phyloP scores from a whole-genome alignment of 2,888 invertebrate genomes.

The Pachymerium ferrugineum region DNA sequence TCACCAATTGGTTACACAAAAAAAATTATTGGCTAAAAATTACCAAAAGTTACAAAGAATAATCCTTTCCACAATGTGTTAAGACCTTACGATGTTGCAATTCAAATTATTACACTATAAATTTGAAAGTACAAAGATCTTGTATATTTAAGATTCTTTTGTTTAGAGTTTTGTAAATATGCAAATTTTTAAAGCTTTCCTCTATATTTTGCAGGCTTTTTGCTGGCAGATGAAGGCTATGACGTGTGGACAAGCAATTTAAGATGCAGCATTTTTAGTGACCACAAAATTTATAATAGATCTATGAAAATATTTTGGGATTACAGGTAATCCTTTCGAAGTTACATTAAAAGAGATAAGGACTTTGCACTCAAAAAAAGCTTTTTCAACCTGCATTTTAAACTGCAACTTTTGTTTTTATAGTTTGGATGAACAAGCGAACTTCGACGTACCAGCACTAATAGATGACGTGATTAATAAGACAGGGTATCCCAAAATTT shows the following conservation, averaged over 20 bases:
- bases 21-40: too few relatives aligned
- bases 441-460: background rate
- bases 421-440: background rate
- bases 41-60: too few relatives aligned
- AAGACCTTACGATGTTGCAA: too few relatives aligned
- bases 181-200: background rate
- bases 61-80: too few relatives aligned
- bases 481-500: background rate
- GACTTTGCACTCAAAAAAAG: background rate
- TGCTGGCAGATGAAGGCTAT: slow-evolving; percentile 47
- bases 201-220: slow-evolving; percentile 39
- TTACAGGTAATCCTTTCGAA: background rate
- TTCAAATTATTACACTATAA: too few relatives aligned
- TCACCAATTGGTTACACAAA: too few relatives aligned
- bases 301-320: background rate
- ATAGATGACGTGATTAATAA: background rate
- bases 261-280: slow-evolving; percentile 47
- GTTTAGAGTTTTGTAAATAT: background rate
- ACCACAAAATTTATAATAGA: background rate
- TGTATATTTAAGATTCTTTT: too few relatives aligned
- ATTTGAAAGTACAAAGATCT: too few relatives aligned
- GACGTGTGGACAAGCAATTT: slow-evolving; percentile 49
- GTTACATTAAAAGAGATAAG: too few relatives aligned
- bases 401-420: background rate
- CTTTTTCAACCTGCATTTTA: background rate